Conservation (phyloP, 2,888 invertebrate species). For the Celastrina argiolus region DNA sequence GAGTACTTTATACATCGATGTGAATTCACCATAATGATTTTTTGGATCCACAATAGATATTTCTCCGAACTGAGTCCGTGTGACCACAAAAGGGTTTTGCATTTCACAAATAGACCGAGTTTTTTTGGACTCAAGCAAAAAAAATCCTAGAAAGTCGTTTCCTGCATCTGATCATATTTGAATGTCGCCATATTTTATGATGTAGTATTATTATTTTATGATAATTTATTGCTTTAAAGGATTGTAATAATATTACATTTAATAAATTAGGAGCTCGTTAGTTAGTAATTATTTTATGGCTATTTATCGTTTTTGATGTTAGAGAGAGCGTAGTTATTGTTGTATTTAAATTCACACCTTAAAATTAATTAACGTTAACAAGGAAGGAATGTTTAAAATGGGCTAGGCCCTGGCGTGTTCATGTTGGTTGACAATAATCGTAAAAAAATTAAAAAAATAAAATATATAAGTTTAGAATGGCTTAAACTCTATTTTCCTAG, state of each 20-base stretch:
- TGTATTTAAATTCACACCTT: no score
- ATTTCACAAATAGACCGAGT: slow-evolving; percentile 62
- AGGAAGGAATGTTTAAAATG: no score
- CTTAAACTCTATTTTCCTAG: no score
- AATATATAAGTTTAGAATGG: no score
- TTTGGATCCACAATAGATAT: slow-evolving; percentile 49
- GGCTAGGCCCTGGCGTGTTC: no score
- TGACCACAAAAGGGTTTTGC: slow-evolving; percentile 68
- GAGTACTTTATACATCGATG: slow-evolving; percentile 12
- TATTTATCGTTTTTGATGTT: background rate
- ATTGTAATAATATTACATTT: background rate
- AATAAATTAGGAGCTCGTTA: background rate
- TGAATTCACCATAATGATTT: slow-evolving; percentile 29
- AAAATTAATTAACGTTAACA: no score
- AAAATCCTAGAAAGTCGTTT: slow-evolving; percentile 27
- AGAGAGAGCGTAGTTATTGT: no score
- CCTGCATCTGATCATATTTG: background rate
- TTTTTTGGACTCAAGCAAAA: slow-evolving; percentile 35
- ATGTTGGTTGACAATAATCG: no score
- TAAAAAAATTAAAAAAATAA: no score
- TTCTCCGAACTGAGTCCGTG: slow-evolving; percentile 51
- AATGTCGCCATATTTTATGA: background rate
- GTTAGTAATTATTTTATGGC: background rate
- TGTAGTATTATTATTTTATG: background rate
- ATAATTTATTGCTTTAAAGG: background rate